A percentile compares a stretch with the other conserved stretches of the same genome.
Conservation (phyloP, 2,888 invertebrate species). For the Altica lythri region DNA sequence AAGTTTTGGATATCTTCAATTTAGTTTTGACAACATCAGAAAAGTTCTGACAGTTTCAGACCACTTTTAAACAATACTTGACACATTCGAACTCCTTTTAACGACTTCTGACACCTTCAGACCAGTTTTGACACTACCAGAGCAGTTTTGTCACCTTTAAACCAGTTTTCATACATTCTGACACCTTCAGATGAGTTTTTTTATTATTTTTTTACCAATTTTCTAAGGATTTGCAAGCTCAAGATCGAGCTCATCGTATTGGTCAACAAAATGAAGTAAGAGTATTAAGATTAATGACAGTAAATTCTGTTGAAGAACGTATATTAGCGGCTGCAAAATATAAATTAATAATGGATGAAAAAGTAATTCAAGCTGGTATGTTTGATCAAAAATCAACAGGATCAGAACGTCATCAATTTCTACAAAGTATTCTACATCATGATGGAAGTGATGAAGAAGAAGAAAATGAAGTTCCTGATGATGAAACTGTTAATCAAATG, state of each 20-base stretch:
- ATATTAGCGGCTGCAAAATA: constrained; percentile 97
- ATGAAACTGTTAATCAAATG: constrained; percentile 99
- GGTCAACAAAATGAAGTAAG: constrained; percentile 98
- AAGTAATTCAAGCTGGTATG: constrained; percentile 99
- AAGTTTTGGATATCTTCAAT: no score
- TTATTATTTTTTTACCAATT: not conserved
- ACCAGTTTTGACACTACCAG: no score
- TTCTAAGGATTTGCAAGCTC: constrained; percentile 92
- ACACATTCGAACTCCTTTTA: no score
- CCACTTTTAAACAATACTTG: no score
- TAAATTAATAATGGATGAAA: constrained; percentile 99
- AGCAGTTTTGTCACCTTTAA: no score
- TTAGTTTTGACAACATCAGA: no score
- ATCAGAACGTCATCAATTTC: constrained; percentile 91
- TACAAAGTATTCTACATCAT: constrained; percentile 92
- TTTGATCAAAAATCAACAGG: constrained; percentile 99
- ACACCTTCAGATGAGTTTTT: no score
- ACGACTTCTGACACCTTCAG: no score
- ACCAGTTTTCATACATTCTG: no score
- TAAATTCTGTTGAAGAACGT: constrained; percentile 97
- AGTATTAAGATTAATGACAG: constrained; percentile 95
- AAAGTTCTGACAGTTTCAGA: no score
- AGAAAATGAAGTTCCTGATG: constrained; percentile 97
- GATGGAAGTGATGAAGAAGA: constrained; percentile 93
- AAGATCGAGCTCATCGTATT: constrained; percentile 99